A percentile compares a stretch with the other conserved stretches of the same genome.
Conservation (phyloP, 2,888 invertebrate species). For the Podotricha telesiphe region DNA sequence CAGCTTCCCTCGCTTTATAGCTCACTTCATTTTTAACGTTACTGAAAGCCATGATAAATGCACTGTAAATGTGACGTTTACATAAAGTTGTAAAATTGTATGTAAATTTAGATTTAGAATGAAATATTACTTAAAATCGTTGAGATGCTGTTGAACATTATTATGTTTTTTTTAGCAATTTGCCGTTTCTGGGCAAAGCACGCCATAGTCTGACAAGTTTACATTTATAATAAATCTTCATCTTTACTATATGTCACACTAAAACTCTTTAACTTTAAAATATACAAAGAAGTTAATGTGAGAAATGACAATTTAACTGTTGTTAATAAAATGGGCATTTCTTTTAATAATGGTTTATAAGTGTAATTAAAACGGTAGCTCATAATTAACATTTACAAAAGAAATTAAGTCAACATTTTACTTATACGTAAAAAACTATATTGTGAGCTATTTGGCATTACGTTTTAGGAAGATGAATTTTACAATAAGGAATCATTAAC, state of each 20-base stretch:
- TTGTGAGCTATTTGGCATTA: slow-evolving; percentile 39
- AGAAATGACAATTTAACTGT: not conserved
- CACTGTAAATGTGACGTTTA: slow-evolving; percentile 34
- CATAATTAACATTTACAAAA: slow-evolving; percentile 23
- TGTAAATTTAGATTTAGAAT: slow-evolving; percentile 3
- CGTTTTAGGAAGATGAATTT: slow-evolving; percentile 41
- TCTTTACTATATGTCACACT: not conserved
- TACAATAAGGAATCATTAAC: slow-evolving; percentile 39
- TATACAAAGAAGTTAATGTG: not conserved
- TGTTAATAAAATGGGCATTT: not conserved
- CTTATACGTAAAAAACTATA: slow-evolving; percentile 25
- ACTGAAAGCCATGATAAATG: slow-evolving; percentile 43
- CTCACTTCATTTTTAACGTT: slow-evolving; percentile 66
- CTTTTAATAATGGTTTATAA: not conserved
- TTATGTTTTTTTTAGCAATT: slow-evolving; percentile 1
- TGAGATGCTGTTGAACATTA: slow-evolving; percentile 1
- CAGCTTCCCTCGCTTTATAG: slow-evolving; percentile 65
- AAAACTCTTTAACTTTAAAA: not conserved
- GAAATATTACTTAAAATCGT: not conserved
- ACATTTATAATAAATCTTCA: not conserved
- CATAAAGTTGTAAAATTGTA: slow-evolving; percentile 21
- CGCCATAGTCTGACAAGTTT: not conserved
- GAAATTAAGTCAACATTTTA: slow-evolving; percentile 26
- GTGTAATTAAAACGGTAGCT: slow-evolving; percentile 13
- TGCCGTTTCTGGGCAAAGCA: not conserved